phyloP scores from a whole-genome alignment of 1,140 invertebrate species.

The Drosophila prosaltans region DNA sequence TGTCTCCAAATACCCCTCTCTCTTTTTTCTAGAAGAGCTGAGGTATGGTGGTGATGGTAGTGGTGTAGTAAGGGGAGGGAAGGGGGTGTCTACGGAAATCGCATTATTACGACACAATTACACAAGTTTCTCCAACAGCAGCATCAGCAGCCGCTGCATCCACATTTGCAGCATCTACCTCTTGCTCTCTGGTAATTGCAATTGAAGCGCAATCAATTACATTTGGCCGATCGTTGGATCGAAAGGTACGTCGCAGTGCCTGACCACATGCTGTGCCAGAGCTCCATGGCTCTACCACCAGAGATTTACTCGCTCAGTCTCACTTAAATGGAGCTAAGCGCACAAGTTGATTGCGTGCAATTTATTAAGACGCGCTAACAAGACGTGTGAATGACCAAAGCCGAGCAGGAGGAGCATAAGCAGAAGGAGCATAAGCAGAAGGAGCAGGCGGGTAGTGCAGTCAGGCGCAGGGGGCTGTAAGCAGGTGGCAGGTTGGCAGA shows the following conservation, averaged over 20 bases:
- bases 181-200: conserved; percentile 68
- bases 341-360: conserved; percentile 81
- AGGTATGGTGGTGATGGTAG: no score
- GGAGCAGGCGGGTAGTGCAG: conserved; percentile 43
- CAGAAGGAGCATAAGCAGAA: conserved; percentile 41
- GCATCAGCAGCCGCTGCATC: conserved; percentile 20
- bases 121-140: conserved; percentile 47
- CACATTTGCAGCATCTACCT: neutral
- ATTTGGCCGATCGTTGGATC: conserved; percentile 64
- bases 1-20: conserved; percentile 35
- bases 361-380: conserved; percentile 83
- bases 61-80: no score
- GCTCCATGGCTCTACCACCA: conserved; percentile 51
- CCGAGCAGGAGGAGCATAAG: conserved; percentile 57
- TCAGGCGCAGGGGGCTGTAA: conserved; percentile 1
- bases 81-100: conserved; percentile 41
- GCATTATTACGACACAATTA: conserved; percentile 81
- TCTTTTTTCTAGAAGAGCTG: neutral
- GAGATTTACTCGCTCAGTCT: conserved; percentile 76
- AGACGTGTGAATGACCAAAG: conserved; percentile 82
- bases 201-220: conserved; percentile 83
- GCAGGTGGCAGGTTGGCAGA: neutral
- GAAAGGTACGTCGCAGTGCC: conserved; percentile 56
- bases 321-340: conserved; percentile 79
- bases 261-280: conserved; percentile 71